These are phyloP conservation scores for Eunapius fragilis DNA, from an alignment of 37 sponge, comb jelly and placozoan species.

Conservation along the genomic window DNA sequence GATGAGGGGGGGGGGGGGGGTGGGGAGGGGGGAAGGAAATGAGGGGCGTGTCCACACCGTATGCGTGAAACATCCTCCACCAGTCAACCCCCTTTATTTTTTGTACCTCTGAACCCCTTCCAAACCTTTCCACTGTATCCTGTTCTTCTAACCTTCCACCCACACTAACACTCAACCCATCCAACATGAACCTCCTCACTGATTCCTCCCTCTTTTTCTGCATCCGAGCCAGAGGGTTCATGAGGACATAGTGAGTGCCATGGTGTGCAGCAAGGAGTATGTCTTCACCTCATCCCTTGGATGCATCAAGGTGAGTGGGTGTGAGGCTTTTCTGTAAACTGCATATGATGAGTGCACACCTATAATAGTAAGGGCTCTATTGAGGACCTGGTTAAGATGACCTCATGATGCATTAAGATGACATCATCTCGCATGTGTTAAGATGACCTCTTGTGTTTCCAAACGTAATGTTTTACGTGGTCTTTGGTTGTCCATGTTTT, in stretches of 20 bases:
- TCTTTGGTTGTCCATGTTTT: not conserved
- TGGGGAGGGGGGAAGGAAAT: constrained; percentile 5
- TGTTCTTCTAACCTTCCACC: not conserved
- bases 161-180: not conserved
- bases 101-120: not conserved
- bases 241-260: constrained; percentile 74
- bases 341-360: too few relatives aligned
- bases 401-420: too few relatives aligned
- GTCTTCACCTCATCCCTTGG: constrained; percentile 74
- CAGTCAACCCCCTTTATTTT: not conserved
- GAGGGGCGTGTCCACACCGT: too few relatives aligned
- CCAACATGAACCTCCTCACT: constrained; percentile 2
- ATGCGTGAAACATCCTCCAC: too few relatives aligned
- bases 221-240: constrained; percentile 58
- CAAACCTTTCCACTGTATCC: not conserved
- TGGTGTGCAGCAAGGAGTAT: constrained; percentile 68
- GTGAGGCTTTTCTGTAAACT: not conserved
- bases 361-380: too few relatives aligned
- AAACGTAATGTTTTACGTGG: too few relatives aligned
- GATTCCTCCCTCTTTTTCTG: not conserved
- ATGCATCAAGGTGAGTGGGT: constrained; percentile 64
- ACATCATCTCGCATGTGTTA: too few relatives aligned
- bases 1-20: not conserved
- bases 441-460: too few relatives aligned
- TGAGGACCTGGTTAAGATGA: too few relatives aligned